phyloP scores from a whole-genome alignment of 2,113 vertebrate species.

The Zosterops japonicus region DNA sequence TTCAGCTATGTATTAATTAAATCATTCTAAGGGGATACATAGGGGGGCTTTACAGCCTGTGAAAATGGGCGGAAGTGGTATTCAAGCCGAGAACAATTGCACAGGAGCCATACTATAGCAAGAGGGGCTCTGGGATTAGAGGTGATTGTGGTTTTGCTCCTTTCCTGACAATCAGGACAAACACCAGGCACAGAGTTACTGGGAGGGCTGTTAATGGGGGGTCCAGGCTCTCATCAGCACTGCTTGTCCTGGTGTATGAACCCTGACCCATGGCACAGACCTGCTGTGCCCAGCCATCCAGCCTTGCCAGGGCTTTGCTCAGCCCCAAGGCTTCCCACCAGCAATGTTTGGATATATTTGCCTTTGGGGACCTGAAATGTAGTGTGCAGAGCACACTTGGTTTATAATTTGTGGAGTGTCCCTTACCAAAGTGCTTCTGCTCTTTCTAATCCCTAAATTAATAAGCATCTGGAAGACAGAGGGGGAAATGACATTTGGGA shows the following conservation, averaged over 20 bases:
- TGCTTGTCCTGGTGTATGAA: not conserved
- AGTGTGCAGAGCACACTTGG: not conserved
- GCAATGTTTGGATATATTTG: not conserved
- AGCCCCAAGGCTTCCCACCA: not conserved
- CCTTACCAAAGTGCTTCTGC: not conserved
- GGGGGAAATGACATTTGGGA: not conserved
- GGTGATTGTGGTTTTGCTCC: conserved; percentile 35
- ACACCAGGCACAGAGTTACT: not conserved
- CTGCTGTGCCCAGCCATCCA: not conserved
- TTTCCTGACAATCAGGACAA: conserved; percentile 53
- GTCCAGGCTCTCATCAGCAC: not conserved
- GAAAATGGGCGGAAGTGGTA: conserved; percentile 35
- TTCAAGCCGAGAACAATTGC: conserved; percentile 51
- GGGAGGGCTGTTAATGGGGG: not conserved
- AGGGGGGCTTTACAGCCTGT: conserved; percentile 15
- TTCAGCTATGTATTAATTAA: not conserved
- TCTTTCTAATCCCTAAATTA: not conserved
- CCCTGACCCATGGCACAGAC: not conserved
- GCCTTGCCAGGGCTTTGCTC: not conserved
- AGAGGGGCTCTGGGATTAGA: conserved; percentile 60
- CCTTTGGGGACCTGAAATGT: not conserved
- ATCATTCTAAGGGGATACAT: not conserved
- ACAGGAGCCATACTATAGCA: not conserved
- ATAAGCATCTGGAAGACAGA: not conserved
- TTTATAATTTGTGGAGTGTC: not conserved